Evolutionary conservation across 2,888 invertebrate species (phyloP).

Genomic region (Brachyptera putata): DNA sequence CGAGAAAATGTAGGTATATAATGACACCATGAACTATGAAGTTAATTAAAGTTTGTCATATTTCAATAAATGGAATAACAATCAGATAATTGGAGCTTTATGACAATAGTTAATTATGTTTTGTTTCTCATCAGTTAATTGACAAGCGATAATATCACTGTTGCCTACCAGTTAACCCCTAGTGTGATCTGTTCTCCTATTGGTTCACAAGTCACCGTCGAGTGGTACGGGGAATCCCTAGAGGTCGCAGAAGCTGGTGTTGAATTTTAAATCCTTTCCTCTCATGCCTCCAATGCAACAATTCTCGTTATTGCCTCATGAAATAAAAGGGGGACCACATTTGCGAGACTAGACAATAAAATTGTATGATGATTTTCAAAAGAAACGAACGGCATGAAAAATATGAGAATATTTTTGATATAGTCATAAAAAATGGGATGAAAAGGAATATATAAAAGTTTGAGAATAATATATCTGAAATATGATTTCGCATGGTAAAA

Average conservation of each 20-base stretch:
- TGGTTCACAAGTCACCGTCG: background rate
- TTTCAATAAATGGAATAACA: too few species aligned
- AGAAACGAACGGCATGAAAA: too few species aligned
- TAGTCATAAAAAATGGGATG: too few species aligned
- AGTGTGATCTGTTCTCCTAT: slow-evolving; percentile 11
- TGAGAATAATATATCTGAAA: slow-evolving; percentile 3
- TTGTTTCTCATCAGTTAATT: too few species aligned
- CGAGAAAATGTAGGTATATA: too few species aligned
- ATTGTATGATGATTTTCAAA: slow-evolving; percentile 11
- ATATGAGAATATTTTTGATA: too few species aligned
- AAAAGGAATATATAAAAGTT: background rate
- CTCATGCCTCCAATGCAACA: background rate
- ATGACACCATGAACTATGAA: too few species aligned
- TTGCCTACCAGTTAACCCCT: slow-evolving; percentile 1
- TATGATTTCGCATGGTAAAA: background rate
- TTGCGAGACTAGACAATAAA: slow-evolving; percentile 7
- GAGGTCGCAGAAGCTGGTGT: slow-evolving; percentile 11
- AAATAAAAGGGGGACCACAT: background rate
- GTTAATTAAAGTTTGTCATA: too few species aligned
- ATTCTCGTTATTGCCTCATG: background rate
- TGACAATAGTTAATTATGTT: too few species aligned
- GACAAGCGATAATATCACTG: background rate
- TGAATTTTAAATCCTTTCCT: slow-evolving; percentile 19
- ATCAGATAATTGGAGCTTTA: too few species aligned
- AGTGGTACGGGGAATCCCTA: slow-evolving; percentile 8